Percentiles rank a stretch among this genome's conserved stretches.
phyloP scores from a whole-genome alignment of 1,140 invertebrate genomes.

The Drosophila kikkawai region DNA sequence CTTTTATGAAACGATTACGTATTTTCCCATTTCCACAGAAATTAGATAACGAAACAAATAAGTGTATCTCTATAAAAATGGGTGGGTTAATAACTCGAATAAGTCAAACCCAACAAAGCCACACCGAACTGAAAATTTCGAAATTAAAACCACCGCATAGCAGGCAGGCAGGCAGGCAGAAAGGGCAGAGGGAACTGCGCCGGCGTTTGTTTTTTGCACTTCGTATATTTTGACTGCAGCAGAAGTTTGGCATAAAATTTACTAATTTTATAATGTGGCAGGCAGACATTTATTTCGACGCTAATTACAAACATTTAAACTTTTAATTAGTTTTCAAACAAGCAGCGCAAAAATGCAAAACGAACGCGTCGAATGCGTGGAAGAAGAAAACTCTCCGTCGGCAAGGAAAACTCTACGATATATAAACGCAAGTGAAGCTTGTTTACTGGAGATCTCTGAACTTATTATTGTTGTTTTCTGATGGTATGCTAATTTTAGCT shows the following conservation, averaged over 20 bases:
- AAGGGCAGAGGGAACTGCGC: slow-evolving; percentile 15
- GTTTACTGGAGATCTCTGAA: slow-evolving; percentile 36
- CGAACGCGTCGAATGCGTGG: slow-evolving; percentile 31
- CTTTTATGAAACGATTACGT: not conserved
- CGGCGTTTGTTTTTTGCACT: slow-evolving; percentile 40
- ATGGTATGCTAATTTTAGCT: slow-evolving; percentile 63
- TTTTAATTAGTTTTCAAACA: slow-evolving; percentile 81
- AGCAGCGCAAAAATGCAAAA: slow-evolving; percentile 41
- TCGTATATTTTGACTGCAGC: slow-evolving; percentile 54
- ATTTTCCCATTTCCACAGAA: not conserved
- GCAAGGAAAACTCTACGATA: slow-evolving; percentile 18
- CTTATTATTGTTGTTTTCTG: slow-evolving; percentile 40
- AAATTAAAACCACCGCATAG: slow-evolving; percentile 41
- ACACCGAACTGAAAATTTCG: slow-evolving; percentile 39
- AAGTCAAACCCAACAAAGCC: slow-evolving; percentile 26
- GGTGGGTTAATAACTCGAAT: slow-evolving; percentile 1
- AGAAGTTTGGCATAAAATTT: slow-evolving; percentile 73
- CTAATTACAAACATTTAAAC: slow-evolving; percentile 83
- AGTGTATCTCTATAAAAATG: not conserved
- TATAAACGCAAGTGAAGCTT: slow-evolving; percentile 19
- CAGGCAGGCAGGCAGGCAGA: slow-evolving; percentile 14
- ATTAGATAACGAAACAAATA: not conserved
- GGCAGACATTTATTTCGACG: slow-evolving; percentile 80
- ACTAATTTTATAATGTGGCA: slow-evolving; percentile 81
- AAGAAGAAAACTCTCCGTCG: slow-evolving; percentile 24